These are phyloP conservation scores for Margarornis squamiger DNA, from an alignment of 2,797 vertebrate genomes.

Conservation along the genomic window DNA sequence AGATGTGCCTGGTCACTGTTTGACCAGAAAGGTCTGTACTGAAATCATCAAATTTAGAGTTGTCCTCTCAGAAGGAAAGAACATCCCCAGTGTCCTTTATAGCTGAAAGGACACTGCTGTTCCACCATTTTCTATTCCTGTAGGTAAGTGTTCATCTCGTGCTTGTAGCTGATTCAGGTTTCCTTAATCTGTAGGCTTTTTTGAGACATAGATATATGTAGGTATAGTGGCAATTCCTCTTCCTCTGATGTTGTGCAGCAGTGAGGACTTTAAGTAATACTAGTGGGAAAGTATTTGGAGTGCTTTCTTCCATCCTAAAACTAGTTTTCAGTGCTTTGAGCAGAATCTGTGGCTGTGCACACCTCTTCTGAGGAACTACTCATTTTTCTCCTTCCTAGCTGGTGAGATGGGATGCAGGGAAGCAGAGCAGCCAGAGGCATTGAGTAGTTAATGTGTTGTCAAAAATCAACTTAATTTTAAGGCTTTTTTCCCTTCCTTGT, in stretches of 20 bases:
- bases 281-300: background rate
- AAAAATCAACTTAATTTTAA: background rate
- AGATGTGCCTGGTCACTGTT: background rate
- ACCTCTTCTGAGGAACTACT: background rate
- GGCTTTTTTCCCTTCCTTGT: background rate
- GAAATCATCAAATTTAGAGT: background rate
- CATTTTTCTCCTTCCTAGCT: background rate
- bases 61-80: background rate
- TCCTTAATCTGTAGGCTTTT: background rate
- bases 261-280: background rate
- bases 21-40: background rate
- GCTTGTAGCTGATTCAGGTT: background rate
- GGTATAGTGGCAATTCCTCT: background rate
- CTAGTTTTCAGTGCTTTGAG: background rate
- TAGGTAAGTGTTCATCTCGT: background rate
- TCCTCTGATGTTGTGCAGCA: background rate
- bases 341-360: background rate
- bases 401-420: background rate
- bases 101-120: background rate
- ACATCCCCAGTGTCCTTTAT: background rate
- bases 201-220: background rate
- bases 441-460: background rate
- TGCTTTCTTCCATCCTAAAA: background rate
- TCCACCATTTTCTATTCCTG: background rate
- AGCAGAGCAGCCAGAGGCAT: background rate